phyloP scores from a whole-genome alignment of 2,797 vertebrate species.

The Tokudaia muenninki region DNA sequence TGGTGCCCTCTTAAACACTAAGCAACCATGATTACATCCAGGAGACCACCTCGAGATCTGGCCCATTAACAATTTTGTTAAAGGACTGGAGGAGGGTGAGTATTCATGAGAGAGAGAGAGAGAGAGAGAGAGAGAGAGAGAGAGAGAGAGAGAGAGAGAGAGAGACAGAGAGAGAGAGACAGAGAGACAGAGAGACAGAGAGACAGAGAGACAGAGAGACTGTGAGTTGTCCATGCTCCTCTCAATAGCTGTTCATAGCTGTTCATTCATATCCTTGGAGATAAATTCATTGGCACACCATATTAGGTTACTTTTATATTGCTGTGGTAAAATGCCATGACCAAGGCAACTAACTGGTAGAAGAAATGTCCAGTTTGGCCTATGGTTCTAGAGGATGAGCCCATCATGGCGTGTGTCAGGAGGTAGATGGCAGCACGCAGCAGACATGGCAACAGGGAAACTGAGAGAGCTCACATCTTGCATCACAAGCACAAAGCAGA shows the following conservation, averaged over 20 bases:
- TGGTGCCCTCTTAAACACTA: not conserved
- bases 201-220: not conserved
- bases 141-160: too few relatives aligned
- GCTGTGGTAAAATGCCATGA: not conserved
- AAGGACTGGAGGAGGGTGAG: too few relatives aligned
- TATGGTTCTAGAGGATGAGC: not conserved
- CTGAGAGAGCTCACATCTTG: not conserved
- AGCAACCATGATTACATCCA: not conserved
- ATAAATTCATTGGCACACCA: not conserved
- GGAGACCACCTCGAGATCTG: not conserved
- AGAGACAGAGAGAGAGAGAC: not conserved
- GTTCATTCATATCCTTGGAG: not conserved
- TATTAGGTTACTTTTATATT: not conserved
- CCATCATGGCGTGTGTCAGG: accelerated
- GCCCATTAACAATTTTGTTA: not conserved
- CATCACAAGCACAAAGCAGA: too few relatives aligned
- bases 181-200: too few relatives aligned
- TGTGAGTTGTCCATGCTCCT: too few relatives aligned
- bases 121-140: not conserved
- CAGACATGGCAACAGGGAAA: too few relatives aligned
- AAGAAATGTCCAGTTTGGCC: not conserved
- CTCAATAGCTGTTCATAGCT: not conserved
- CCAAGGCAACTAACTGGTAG: not conserved
- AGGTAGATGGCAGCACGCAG: not conserved
- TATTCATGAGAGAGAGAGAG: not conserved